phyloP scores from a whole-genome alignment of 2,888 invertebrate species.

The Andrena dorsata region DNA sequence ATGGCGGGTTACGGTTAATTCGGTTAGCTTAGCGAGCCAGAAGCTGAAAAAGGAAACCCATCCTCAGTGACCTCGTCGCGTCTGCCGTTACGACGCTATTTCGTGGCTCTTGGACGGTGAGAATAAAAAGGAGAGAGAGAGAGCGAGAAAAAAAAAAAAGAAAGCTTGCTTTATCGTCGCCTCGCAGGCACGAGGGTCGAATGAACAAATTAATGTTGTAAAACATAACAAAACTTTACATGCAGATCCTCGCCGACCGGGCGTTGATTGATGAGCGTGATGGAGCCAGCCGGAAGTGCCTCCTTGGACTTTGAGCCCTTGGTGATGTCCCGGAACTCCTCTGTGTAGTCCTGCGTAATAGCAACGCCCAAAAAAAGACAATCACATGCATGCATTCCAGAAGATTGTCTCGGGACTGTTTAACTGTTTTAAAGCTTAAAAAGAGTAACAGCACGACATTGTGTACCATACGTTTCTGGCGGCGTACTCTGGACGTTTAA shows the following conservation, averaged over 20 bases:
- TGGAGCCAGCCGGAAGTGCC: constrained; percentile 95
- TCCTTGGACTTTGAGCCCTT: constrained; percentile 96
- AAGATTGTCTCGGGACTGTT: constrained; percentile 43
- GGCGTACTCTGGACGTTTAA: background rate
- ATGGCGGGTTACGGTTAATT: constrained; percentile 70
- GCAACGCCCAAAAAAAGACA: constrained; percentile 83
- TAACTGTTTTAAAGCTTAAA: constrained; percentile 23
- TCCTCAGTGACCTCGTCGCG: constrained; percentile 66
- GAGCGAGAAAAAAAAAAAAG: background rate
- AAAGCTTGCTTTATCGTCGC: constrained; percentile 20
- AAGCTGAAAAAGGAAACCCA: constrained; percentile 71
- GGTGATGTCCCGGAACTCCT: constrained; percentile 98
- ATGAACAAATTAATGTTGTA: constrained; percentile 36
- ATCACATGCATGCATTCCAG: constrained; percentile 86
- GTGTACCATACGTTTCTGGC: background rate
- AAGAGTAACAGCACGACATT: background rate
- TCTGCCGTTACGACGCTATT: constrained; percentile 43
- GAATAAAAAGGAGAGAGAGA: background rate
- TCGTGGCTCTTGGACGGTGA: constrained; percentile 27
- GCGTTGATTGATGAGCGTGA: constrained; percentile 97
- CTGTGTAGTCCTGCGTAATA: constrained; percentile 95
- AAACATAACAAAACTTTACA: constrained; percentile 86
- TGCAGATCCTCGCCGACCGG: constrained; percentile 98
- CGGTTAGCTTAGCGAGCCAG: constrained; percentile 64
- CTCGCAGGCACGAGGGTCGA: background rate